Evolutionary conservation across 2,797 vertebrate species (phyloP), one percentile per base, ranked within the genome.

Genomic region (Sebastes nivosus): DNA sequence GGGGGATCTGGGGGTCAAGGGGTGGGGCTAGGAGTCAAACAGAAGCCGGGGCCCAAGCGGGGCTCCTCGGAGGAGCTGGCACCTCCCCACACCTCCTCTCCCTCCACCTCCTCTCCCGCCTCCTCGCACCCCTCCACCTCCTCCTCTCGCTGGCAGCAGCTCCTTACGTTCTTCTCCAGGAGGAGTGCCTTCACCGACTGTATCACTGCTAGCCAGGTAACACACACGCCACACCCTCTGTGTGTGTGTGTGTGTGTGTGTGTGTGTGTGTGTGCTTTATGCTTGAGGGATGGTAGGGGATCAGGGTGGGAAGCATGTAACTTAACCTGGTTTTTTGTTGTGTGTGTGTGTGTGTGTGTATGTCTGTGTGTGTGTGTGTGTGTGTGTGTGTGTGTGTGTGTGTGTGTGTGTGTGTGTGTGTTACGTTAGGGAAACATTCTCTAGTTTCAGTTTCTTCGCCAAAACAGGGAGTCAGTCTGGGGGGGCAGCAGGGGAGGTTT

Each of bases 181-280:
- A 97, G 98, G 92, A 97, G 97, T 80, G 97, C 97, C 90, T 98
- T 99, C 96, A 97, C 97, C 83, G 98, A 99, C 96, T 99, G 98
- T 95, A 98, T 99, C 92, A 97, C 95, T 42, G 97, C 97, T 78
- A 95, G 87, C 77, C 98, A 99, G 98, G 98, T 99, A 99, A 96
- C 79, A 81, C 87, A 85, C 67, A 83, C 65, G 55, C 89, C 83
- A 73, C 82, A 63, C 4, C 6, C 36, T 57, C 2, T 66, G 36
- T 70, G 61, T 50, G 66, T 68, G 29, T 9, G 59, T 65, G 63
- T 42, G 46, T 54, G 67, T 58, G 13, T n/a, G 60, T 36, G 69
- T 55, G 20, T 67, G 18, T 30, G 18, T 22, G 29, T 63, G 60
- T 63, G 60, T 36, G 42, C 42, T 67, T 87, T 77, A 65, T 29